Evolutionary conservation across 2,113 vertebrate genomes (phyloP).

Genomic region (Stegastes partitus): DNA sequence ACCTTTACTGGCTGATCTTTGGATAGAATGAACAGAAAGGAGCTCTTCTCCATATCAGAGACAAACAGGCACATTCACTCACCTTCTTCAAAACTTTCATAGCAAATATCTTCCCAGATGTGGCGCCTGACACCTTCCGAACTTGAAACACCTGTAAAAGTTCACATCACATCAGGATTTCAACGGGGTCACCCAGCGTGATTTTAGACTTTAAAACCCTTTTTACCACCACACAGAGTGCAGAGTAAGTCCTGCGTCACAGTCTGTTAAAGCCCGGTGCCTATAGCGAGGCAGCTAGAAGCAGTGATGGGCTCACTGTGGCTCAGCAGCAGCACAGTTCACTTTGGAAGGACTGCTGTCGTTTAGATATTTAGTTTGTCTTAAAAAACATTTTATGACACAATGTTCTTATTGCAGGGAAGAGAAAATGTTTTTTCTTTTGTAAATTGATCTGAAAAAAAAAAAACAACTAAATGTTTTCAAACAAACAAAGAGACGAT

Average conservation of each 20-base stretch:
- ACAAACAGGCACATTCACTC: constrained; percentile 29
- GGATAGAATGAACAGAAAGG: too few species aligned
- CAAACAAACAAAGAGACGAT: background rate
- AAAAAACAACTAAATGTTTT: background rate
- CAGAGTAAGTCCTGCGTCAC: too few species aligned
- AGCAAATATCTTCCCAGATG: constrained; percentile 96
- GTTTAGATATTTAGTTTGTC: too few species aligned
- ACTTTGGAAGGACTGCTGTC: too few species aligned
- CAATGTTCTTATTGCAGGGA: background rate
- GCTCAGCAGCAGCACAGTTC: too few species aligned
- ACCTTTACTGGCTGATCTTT: background rate
- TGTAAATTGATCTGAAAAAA: background rate
- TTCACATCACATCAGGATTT: background rate
- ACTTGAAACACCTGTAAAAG: constrained; percentile 94
- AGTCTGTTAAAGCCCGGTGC: too few species aligned
- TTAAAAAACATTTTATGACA: background rate
- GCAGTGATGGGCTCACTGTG: too few species aligned
- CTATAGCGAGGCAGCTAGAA: too few species aligned
- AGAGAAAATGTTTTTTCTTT: background rate
- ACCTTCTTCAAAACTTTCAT: constrained; percentile 99
- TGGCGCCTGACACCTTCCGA: constrained; percentile 94
- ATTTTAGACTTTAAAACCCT: background rate
- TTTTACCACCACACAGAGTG: background rate
- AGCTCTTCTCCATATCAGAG: background rate
- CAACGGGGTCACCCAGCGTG: background rate